Conservation (phyloP, 2,113 vertebrate species). For the Corydoras maculifer region DNA sequence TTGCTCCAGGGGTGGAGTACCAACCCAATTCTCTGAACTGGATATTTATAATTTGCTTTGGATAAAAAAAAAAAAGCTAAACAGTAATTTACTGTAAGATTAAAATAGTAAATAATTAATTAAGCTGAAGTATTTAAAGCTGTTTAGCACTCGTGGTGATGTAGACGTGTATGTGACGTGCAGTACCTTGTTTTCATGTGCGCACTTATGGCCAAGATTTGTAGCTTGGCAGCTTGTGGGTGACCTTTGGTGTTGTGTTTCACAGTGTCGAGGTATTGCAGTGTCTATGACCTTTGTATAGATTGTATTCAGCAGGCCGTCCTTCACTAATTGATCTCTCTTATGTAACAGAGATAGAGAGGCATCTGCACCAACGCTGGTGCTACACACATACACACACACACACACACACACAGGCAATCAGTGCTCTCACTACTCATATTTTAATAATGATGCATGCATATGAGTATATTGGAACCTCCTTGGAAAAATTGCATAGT, state of each 20-base stretch:
- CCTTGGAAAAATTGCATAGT: too few species aligned
- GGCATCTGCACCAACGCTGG: background rate
- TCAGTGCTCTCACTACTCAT: background rate
- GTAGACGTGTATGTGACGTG: too few species aligned
- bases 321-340: slow-evolving; percentile 51
- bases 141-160: too few species aligned
- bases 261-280: slow-evolving; percentile 15
- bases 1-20: too few species aligned
- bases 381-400: background rate
- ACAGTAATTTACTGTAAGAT: too few species aligned
- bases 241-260: slow-evolving; percentile 17
- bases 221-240: background rate
- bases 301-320: slow-evolving; percentile 11
- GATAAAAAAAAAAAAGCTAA: too few species aligned
- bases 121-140: too few species aligned
- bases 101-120: too few species aligned
- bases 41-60: too few species aligned
- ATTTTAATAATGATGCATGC: slow-evolving; percentile 7
- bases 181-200: background rate
- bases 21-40: too few species aligned
- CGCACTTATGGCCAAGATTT: background rate
- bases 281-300: slow-evolving; percentile 29
- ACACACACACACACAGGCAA: slow-evolving; percentile 17
- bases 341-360: slow-evolving; percentile 44
- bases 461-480: too few species aligned